Conservation (phyloP, 2,888 invertebrate species). For the Drosophila planitibia region DNA sequence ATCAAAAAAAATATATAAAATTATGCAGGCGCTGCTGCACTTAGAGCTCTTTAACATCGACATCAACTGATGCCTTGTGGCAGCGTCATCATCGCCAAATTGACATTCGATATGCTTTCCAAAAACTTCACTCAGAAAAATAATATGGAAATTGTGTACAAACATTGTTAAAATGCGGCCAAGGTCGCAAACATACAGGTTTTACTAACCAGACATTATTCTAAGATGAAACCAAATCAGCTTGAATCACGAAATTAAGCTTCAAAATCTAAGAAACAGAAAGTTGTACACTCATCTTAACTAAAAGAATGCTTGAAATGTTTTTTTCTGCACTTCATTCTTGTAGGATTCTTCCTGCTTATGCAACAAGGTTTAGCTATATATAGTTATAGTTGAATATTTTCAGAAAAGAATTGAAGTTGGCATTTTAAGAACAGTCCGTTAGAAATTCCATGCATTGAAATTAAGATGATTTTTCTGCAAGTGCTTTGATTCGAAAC, state of each 20-base stretch:
- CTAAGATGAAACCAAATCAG: background rate
- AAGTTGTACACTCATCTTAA: background rate
- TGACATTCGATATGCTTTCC: conserved; percentile 32
- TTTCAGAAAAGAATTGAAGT: background rate
- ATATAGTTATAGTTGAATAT: background rate
- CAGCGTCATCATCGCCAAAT: conserved; percentile 37
- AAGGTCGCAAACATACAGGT: background rate
- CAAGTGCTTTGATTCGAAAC: conserved; percentile 34
- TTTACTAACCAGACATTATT: background rate
- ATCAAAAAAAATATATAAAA: conserved; percentile 5
- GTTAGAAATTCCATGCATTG: background rate
- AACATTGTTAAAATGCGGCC: background rate
- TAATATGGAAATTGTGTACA: background rate
- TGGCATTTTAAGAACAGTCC: background rate
- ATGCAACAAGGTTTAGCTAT: background rate
- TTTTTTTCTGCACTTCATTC: too few species aligned
- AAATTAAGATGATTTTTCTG: background rate
- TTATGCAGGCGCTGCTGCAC: conserved; percentile 57
- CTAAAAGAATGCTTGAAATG: background rate
- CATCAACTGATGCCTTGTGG: conserved; percentile 1
- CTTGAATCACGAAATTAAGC: background rate
- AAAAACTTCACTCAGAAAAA: conserved; percentile 22
- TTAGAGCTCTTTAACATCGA: conserved; percentile 19
- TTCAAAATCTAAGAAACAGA: background rate
- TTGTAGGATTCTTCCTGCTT: background rate